Base-by-base conservation (phyloP, 2,888 invertebrate genomes). In the Octodonta nipae region DNA sequence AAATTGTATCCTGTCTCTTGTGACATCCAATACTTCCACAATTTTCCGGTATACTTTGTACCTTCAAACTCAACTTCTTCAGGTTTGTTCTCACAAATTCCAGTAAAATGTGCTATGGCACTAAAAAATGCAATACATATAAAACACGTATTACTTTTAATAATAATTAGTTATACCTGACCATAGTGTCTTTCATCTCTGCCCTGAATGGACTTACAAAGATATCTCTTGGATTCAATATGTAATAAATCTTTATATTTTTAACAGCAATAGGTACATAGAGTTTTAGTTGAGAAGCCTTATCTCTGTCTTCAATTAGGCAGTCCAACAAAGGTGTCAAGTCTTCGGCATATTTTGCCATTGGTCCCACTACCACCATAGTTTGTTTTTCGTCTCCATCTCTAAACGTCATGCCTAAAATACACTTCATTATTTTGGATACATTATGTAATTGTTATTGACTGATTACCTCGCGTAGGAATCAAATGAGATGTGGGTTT, bases 321-420 rank as follows among this genome's bases (percentile, higher is more conserved):
- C 80, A 64, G 61, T 74, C 76, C 2, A 87, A 67, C 38, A 89
- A 65, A 0, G 89, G 85, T 14, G 70, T 63, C 33, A 96, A 66
- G 65, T 96, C 96, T 12, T 67, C 68, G 11, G 80, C 75, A 56
- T 78, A 78, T 28, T 79, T 73, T 36, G 79, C 72, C 57, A 91
- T 71, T 26, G 92, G 88, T 0, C 95, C 93, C 1, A 76, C 77
- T 11, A 75, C 72, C 1, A 88, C 78, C 75, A 92, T 88, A 0
- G 84, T 76, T 3, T 74, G 65, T n/a, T 67, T 63, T 44, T 73
- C 70, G 10, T 75, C 71, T 2, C 80, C 76, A 0, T 72, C 72
- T 33, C 84, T 67, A 25, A 79, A 71, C 0, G 81, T 77, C 12
- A 86, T 70, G 0, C 83, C 55, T 55, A 26, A 26, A 41, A 22